Base-by-base conservation (phyloP, 2,888 invertebrate genomes). In the Pyralis farinalis region DNA sequence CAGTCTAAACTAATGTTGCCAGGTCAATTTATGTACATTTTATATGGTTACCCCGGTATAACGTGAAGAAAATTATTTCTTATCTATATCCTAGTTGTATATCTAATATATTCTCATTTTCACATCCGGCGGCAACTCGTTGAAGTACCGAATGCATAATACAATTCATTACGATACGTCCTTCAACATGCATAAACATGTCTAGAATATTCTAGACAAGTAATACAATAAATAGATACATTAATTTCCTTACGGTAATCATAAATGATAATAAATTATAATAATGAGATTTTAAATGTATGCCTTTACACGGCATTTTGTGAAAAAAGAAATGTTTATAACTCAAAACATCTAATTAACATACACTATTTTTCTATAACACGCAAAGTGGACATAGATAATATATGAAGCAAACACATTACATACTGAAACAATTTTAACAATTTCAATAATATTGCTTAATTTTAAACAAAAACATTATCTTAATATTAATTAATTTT, bases 361-460 rank as follows among this genome's bases (percentile, higher is more conserved):
- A 25, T 25, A 25, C 25, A 25, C 1, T 25, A 8, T 25, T 25
- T 25, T 25, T 16, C 16, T 16, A 52, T 46, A 61, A 42, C 25
- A 25, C 25, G 7, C 25, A 25, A 25, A 25, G 25, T 25, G 25
- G 25, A n/a, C 3, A 25, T 25, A 7, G 25, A 25, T 35, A 31
- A 35, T 22, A 49, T 47, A 51, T 46, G 47, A 43, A 37, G 47
- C 43, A 48, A 46, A 50, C 42, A 50, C 12, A 38, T 40, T 51
- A 50, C 16, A 16, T 16, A 16, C 16, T 16, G 16, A 16, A 59
- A 62, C 54, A 63, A 63, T 59, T 67, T 62, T 56, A 70, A 75
- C 68, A 65, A 64, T 62, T 58, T 57, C 61, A 65, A 68, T 67
- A 62, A 71, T 73, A 74, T 79, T 76, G 76, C 73, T 76, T 66